Percentiles rank a stretch among this genome's conserved stretches.
These are phyloP conservation scores for Hystrix cristata DNA, from an alignment of 2,113 vertebrate genomes.

Conservation along the genomic window DNA sequence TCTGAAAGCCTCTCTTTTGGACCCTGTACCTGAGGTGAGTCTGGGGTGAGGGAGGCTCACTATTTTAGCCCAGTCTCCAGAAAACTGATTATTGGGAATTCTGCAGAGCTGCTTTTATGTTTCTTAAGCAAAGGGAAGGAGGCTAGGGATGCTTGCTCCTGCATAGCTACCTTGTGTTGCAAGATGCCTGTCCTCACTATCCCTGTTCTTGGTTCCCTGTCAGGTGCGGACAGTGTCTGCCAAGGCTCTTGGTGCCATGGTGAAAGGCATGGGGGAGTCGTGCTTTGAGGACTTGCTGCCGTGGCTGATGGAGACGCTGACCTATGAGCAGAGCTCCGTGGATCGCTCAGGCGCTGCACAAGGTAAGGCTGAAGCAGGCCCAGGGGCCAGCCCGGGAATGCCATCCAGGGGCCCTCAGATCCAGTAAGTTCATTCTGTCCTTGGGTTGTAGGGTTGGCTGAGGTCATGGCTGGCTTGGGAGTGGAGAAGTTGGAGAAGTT, in stretches of 20 bases:
- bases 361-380: slow-evolving; percentile 86
- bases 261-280: slow-evolving; percentile 99
- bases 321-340: slow-evolving; percentile 98
- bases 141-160: too few species aligned
- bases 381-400: neutral
- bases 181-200: neutral
- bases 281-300: slow-evolving; percentile 98
- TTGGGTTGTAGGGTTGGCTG: slow-evolving; percentile 93
- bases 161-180: neutral
- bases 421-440: neutral
- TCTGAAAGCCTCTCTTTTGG: slow-evolving; percentile 96
- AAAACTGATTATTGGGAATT: slow-evolving; percentile 5
- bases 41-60: neutral
- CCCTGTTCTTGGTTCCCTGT: neutral
- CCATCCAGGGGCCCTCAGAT: neutral
- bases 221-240: slow-evolving; percentile 98
- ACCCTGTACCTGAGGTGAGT: slow-evolving; percentile 98
- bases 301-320: slow-evolving; percentile 98
- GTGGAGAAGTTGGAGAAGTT: slow-evolving; percentile 99
- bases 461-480: slow-evolving; percentile 98
- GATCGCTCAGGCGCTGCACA: slow-evolving; percentile 99
- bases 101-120: neutral
- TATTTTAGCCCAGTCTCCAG: neutral
- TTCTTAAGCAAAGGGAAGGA: neutral
- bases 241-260: slow-evolving; percentile 99